Conservation (phyloP, 64 coral and sea anemone genomes). For the Anthopleura sola region DNA sequence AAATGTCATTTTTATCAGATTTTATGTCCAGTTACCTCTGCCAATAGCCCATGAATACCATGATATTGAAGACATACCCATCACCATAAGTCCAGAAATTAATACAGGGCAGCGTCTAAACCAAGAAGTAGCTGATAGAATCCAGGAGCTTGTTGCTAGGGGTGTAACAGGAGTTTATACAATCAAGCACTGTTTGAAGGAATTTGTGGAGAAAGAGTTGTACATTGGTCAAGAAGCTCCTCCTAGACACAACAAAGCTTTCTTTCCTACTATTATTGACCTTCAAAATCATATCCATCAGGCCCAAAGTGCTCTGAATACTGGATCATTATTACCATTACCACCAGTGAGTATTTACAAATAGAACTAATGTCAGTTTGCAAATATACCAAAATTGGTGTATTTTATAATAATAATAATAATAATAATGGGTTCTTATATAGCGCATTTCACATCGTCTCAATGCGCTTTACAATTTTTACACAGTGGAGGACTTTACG, state of each 20-base stretch:
- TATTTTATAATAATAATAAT: no score
- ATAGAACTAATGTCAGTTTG: no score
- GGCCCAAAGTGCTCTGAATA: slow-evolving; percentile 80
- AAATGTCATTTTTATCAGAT: slow-evolving; percentile 28
- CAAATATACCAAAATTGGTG: no score
- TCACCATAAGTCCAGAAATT: slow-evolving; percentile 26
- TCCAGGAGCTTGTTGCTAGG: slow-evolving; percentile 90
- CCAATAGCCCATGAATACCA: slow-evolving; percentile 95
- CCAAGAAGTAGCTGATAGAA: slow-evolving; percentile 75
- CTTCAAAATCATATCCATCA: slow-evolving; percentile 98
- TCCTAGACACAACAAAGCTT: slow-evolving; percentile 90
- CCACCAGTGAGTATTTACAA: slow-evolving; percentile 71
- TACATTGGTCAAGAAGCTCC: slow-evolving; percentile 62
- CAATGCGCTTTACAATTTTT: no score
- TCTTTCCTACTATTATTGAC: slow-evolving; percentile 96
- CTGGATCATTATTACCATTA: slow-evolving; percentile 74
- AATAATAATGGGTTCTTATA: no score
- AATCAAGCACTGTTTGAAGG: slow-evolving; percentile 90
- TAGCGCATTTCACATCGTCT: no score
- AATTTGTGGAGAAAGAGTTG: slow-evolving; percentile 91
- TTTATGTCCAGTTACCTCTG: slow-evolving; percentile 93
- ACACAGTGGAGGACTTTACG: no score
- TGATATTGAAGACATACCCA: slow-evolving; percentile 74
- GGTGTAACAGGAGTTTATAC: slow-evolving; percentile 87
- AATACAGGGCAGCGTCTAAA: slow-evolving; percentile 67